Percentiles rank a stretch among this genome's conserved stretches.
Conservation (phyloP, 1,140 invertebrate genomes). For the Brachionus plicatilis region DNA sequence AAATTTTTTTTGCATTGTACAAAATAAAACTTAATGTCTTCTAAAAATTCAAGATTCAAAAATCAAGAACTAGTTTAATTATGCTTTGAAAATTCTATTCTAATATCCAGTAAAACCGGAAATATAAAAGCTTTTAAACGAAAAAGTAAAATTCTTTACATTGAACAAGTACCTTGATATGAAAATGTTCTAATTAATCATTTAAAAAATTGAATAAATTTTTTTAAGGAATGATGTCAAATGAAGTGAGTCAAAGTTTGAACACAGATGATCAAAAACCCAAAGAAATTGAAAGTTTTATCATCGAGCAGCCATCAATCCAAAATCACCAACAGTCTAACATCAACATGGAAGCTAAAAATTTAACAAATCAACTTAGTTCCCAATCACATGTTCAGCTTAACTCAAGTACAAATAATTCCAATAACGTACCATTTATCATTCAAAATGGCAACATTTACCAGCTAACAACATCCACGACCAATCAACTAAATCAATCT, state of each 20-base stretch:
- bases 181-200: background rate
- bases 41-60: background rate
- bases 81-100: background rate
- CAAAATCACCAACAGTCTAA: background rate
- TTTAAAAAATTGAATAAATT: background rate
- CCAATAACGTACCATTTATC: background rate
- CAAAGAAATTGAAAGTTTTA: background rate
- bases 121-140: background rate
- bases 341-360: background rate
- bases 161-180: background rate
- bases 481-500: constrained; percentile 5
- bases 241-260: background rate
- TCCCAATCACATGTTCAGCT: background rate
- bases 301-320: background rate
- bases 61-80: background rate
- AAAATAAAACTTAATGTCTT: background rate
- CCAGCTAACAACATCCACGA: background rate
- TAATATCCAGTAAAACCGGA: background rate
- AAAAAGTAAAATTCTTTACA: background rate
- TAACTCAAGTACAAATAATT: background rate
- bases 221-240: background rate
- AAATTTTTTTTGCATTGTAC: background rate
- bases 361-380: background rate
- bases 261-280: background rate
- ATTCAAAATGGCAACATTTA: constrained; percentile 34